phyloP scores from a whole-genome alignment of 2,888 invertebrate genomes.

The Glaucopsyche alexis region DNA sequence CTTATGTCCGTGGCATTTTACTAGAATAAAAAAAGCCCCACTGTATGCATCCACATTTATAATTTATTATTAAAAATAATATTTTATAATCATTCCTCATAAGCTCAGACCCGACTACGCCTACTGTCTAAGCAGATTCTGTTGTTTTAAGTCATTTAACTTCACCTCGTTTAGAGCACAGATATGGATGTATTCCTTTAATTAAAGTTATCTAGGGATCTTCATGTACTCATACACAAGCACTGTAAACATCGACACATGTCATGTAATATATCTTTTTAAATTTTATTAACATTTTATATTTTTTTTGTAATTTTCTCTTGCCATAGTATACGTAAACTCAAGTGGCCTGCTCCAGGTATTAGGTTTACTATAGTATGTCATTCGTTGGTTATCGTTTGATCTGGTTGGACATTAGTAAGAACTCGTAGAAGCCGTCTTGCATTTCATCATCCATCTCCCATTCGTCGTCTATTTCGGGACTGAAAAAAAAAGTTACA shows the following conservation, averaged over 20 bases:
- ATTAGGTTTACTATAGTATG: conserved; percentile 40
- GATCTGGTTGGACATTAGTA: conserved; percentile 77
- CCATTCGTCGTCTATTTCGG: conserved; percentile 74
- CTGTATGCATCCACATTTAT: background rate
- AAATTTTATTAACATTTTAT: conserved; percentile 64
- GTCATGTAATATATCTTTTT: conserved; percentile 62
- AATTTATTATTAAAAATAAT: background rate
- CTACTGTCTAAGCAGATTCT: background rate
- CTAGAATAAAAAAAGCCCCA: background rate
- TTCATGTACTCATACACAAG: conserved; percentile 27
- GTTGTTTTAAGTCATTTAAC: conserved; percentile 11
- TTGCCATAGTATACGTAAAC: conserved; percentile 49
- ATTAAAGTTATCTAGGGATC: conserved; percentile 1
- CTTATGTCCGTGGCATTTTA: background rate
- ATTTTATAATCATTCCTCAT: background rate
- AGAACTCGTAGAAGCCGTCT: conserved; percentile 74
- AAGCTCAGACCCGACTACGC: background rate
- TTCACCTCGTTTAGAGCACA: conserved; percentile 29
- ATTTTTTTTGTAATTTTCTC: conserved; percentile 53
- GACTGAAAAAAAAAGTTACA: conserved; percentile 61
- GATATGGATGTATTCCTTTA: conserved; percentile 27
- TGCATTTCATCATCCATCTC: conserved; percentile 78
- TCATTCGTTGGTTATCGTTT: conserved; percentile 69
- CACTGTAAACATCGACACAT: conserved; percentile 23
- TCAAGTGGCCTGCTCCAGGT: conserved; percentile 56